Base-by-base conservation (phyloP, 1,140 invertebrate genomes). In the Drosophila mayri region DNA sequence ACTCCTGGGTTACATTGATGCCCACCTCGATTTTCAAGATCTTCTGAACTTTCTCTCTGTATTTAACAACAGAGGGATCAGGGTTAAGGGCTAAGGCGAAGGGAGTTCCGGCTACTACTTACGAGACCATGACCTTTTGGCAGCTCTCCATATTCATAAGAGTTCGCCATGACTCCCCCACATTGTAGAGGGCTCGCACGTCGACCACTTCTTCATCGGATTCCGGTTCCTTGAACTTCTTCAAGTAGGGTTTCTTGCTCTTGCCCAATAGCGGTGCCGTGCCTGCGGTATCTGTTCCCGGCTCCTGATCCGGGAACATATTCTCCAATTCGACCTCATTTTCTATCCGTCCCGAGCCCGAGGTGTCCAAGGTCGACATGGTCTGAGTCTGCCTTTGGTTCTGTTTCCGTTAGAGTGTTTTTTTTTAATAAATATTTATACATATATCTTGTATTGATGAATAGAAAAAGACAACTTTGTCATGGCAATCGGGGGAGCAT, bases 1-100 rank as follows among this genome's bases (percentile, higher is more conserved):
- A 95, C 91, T 97, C 96, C 12, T 95, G 94, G 0, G 95, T 96
- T 0, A 97, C 94, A 81, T 95, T 93, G 2, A 91, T 71, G 16
- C 94, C 94, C 54, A 95, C 92, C 14, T 93, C 82, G 30, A 94
- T 91, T 68, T 94, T 93, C 9, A 94, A 92, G 28, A 91, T 77
- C 52, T 93, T 91, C 76, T 94, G 94, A 7, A 63, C 74, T 0
- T 54, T 25, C 0, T 77, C 82, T 1, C 86, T 90, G 25, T 0
- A 22, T 10, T 14, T 30, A 18, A 28, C 0, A 16, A 30, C 2
- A 1, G 1, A 4, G 2, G 5, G 16, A 41, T 22, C 22, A 22
- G 22, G 4, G 4, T 25, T 5, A 11, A 4, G 14, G 25, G 14
- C 6, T 28, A 11, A 22, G 0, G 8, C 3, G 9, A 6, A 16